Evolutionary conservation across 2,888 invertebrate species (phyloP).

Genomic region (Lycaena phlaeas): DNA sequence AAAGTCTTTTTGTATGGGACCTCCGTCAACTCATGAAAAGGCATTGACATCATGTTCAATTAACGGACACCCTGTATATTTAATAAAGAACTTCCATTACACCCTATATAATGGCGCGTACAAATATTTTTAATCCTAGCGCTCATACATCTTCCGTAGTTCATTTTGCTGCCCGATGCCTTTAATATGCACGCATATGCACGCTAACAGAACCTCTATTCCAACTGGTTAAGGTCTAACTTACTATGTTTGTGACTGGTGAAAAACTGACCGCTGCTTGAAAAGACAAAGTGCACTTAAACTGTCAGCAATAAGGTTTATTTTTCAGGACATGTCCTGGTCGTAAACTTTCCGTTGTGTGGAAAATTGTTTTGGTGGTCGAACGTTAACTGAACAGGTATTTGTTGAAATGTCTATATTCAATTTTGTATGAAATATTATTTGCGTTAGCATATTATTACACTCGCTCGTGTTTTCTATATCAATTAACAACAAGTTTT

Average conservation of each 20-base stretch:
- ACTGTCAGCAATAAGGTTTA: slow-evolving; percentile 14
- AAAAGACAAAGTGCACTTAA: slow-evolving; percentile 23
- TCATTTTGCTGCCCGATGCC: slow-evolving; percentile 60
- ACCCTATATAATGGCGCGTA: slow-evolving; percentile 68
- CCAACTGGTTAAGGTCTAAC: slow-evolving; percentile 14
- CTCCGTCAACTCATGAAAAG: slow-evolving; percentile 47
- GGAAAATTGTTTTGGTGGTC: slow-evolving; percentile 45
- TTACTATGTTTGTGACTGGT: slow-evolving; percentile 13
- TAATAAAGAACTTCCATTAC: slow-evolving; percentile 71
- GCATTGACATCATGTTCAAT: slow-evolving; percentile 58
- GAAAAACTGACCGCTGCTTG: slow-evolving; percentile 16
- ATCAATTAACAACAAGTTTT: no score
- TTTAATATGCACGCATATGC: slow-evolving; percentile 35
- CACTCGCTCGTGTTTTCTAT: no score
- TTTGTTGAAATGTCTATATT: slow-evolving; percentile 6
- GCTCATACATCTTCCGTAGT: slow-evolving; percentile 69
- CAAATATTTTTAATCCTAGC: slow-evolving; percentile 71
- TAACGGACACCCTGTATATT: slow-evolving; percentile 56
- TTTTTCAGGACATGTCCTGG: slow-evolving; percentile 13
- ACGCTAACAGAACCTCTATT: slow-evolving; percentile 27
- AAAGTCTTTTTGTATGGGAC: slow-evolving; percentile 28
- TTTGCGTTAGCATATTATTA: no score
- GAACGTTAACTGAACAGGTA: slow-evolving; percentile 44
- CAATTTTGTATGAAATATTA: no score
- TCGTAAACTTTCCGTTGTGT: slow-evolving; percentile 36